A percentile compares a stretch with the other conserved stretches of the same genome.
These are phyloP conservation scores for Cnemophilus loriae DNA, from an alignment of 2,113 vertebrate genomes.

Conservation along the genomic window DNA sequence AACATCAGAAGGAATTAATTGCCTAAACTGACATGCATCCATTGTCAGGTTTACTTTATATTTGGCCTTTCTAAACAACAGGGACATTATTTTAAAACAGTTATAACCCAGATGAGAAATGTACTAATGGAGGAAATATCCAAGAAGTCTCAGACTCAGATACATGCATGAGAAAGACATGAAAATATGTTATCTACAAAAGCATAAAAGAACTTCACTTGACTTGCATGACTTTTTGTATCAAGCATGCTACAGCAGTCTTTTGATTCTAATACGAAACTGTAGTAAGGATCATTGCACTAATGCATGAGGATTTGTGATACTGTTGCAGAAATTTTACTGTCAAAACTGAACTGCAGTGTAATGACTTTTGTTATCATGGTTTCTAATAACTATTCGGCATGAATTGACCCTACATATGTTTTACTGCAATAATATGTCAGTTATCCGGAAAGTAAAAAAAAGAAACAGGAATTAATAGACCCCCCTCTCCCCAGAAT, in stretches of 20 bases:
- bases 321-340: conserved; percentile 87
- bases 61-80: not conserved
- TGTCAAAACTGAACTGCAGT: conserved; percentile 83
- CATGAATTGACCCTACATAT: conserved; percentile 80
- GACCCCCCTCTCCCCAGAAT: not conserved
- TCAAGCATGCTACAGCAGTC: conserved; percentile 72
- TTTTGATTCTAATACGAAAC: conserved; percentile 80
- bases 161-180: conserved; percentile 1
- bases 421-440: conserved; percentile 72
- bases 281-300: conserved; percentile 84
- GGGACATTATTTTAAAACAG: not conserved
- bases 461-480: conserved; percentile 21
- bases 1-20: not conserved
- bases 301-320: conserved; percentile 84
- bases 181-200: conserved; percentile 57
- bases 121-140: not conserved
- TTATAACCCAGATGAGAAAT: not conserved
- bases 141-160: conserved; percentile 6
- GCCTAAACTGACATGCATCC: not conserved
- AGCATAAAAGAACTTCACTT: conserved; percentile 65
- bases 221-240: conserved; percentile 70
- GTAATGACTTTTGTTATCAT: conserved; percentile 84
- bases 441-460: conserved; percentile 63
- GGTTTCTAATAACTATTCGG: conserved; percentile 82
- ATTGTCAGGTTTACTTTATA: not conserved